phyloP scores from a whole-genome alignment of 1,140 invertebrate genomes.

The Trichonephila inaurata region DNA sequence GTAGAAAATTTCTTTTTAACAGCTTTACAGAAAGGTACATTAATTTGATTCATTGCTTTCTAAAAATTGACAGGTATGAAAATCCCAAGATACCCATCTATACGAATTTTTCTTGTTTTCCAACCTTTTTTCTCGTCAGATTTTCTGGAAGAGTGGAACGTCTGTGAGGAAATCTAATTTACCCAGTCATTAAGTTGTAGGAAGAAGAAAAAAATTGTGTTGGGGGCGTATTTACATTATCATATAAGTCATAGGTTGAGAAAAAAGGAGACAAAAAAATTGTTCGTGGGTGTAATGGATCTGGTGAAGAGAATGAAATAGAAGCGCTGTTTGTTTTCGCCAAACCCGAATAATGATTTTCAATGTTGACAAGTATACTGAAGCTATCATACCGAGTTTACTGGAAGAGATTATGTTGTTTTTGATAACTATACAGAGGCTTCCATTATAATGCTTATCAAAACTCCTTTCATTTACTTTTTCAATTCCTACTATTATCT shows the following conservation, averaged over 20 bases:
- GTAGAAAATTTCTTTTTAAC: background rate
- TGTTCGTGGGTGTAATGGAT: too few species aligned
- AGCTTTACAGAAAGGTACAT: background rate
- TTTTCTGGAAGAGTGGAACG: background rate
- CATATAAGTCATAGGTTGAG: background rate
- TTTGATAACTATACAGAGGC: too few species aligned
- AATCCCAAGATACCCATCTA: background rate
- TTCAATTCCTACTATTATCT: too few species aligned
- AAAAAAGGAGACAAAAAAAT: too few species aligned
- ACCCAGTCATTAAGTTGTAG: background rate
- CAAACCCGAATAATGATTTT: too few species aligned
- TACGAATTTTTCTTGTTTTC: background rate
- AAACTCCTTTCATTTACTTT: too few species aligned
- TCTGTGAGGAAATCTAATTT: background rate
- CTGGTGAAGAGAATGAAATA: too few species aligned
- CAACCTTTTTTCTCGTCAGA: background rate
- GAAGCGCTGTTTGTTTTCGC: too few species aligned
- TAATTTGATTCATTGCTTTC: background rate
- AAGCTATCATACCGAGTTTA: too few species aligned
- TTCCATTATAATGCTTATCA: too few species aligned
- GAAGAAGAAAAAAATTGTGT: background rate
- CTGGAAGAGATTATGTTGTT: too few species aligned
- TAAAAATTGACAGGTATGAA: constrained; percentile 19
- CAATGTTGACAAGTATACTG: too few species aligned
- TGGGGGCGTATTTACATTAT: background rate